Percentiles rank a stretch among this genome's conserved stretches.
Evolutionary conservation across 2,797 vertebrate species (phyloP).

Genomic region (Bucorvus abyssinicus): DNA sequence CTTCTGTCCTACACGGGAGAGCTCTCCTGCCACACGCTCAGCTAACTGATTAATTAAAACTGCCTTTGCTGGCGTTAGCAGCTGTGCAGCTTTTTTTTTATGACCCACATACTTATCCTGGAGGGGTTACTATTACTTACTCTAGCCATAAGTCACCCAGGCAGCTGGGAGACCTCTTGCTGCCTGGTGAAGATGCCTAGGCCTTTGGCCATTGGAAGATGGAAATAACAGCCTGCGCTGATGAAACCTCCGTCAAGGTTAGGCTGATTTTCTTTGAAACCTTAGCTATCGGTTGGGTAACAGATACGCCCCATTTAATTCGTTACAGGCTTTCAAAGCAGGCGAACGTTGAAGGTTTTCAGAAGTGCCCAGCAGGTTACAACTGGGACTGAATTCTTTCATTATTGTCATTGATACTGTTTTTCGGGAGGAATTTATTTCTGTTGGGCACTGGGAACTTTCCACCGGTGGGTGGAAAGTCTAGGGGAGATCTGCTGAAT

Average conservation of each 20-base stretch:
- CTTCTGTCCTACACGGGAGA: conserved; percentile 9
- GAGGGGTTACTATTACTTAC: conserved; percentile 70
- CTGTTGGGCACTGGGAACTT: background rate
- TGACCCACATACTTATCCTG: conserved; percentile 46
- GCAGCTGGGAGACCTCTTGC: conserved; percentile 64
- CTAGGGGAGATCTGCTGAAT: background rate
- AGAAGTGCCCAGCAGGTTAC: background rate
- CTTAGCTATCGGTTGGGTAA: background rate
- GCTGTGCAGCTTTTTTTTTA: conserved; percentile 62
- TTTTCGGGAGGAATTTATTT: background rate
- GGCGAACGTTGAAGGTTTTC: conserved; percentile 1
- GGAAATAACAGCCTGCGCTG: conserved; percentile 35
- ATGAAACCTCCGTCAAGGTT: conserved; percentile 52
- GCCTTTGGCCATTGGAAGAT: conserved; percentile 43
- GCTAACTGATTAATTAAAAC: conserved; percentile 56
- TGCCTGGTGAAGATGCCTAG: conserved; percentile 53
- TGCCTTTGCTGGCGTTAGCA: conserved; percentile 57
- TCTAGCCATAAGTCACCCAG: conserved; percentile 64
- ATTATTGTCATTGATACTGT: background rate
- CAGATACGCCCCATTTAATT: conserved; percentile 40
- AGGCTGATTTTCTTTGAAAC: conserved; percentile 41
- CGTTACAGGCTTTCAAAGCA: background rate
- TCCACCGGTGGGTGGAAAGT: background rate
- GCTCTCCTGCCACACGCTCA: conserved; percentile 6
- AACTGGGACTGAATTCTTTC: background rate